Percentiles rank a stretch among this genome's conserved stretches.
These are phyloP conservation scores for Lepeophtheirus nordmannii DNA, from an alignment of 2,888 invertebrate genomes.

Conservation along the genomic window DNA sequence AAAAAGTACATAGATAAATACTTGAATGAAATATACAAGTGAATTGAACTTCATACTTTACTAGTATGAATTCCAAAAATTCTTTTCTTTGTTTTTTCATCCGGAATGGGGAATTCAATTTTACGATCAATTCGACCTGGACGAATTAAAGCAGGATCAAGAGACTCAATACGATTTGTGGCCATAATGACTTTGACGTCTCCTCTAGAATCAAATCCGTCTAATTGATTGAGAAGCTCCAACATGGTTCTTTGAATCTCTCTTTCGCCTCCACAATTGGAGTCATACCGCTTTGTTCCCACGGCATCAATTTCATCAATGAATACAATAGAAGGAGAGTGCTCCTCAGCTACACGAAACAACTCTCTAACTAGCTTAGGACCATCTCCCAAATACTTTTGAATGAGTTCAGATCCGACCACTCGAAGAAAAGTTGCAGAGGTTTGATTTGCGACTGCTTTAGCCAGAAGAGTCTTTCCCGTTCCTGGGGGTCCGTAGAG, in stretches of 20 bases:
- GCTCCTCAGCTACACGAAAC: conserved; percentile 97
- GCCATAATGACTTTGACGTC: conserved; percentile 97
- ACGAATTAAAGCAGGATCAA: conserved; percentile 94
- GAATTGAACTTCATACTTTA: conserved; percentile 4
- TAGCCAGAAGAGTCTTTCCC: conserved; percentile 91
- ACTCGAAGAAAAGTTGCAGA: conserved; percentile 96
- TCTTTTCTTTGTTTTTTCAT: conserved; percentile 91
- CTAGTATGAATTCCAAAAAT: conserved; percentile 97
- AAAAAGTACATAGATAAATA: background rate
- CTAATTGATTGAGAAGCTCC: conserved; percentile 91
- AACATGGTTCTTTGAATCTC: conserved; percentile 99
- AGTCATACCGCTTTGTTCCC: conserved; percentile 95
- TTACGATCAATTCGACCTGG: conserved; percentile 98
- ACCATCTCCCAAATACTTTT: conserved; percentile 70
- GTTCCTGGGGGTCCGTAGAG: conserved; percentile 96
- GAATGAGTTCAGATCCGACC: conserved; percentile 97
- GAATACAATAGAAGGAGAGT: conserved; percentile 97
- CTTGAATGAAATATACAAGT: background rate
- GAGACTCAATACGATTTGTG: conserved; percentile 91
- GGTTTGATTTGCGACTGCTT: conserved; percentile 98
- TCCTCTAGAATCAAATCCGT: conserved; percentile 90
- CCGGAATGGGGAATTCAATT: conserved; percentile 96
- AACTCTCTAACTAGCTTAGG: conserved; percentile 93
- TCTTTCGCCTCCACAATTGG: conserved; percentile 95
- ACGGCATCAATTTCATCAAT: conserved; percentile 99